These are phyloP conservation scores for Vannuccia rotundouncinata DNA, from an alignment of 2,888 invertebrate species.

Conservation along the genomic window DNA sequence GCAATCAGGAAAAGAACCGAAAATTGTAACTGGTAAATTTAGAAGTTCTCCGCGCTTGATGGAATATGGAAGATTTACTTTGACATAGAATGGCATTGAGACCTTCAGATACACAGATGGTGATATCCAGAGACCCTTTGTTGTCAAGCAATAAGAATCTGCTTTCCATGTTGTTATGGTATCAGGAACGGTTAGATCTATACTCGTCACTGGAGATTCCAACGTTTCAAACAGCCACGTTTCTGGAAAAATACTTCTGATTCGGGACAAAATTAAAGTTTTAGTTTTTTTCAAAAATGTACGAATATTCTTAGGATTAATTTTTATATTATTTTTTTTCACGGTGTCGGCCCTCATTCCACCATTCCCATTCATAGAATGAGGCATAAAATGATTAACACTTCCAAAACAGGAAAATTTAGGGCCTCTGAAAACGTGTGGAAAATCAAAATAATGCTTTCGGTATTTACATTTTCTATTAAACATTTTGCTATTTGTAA, in stretches of 20 bases:
- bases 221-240: slow-evolving; percentile 15
- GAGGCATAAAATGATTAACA: too few species aligned
- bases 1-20: not conserved
- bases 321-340: too few species aligned
- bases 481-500: not conserved
- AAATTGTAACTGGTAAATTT: not conserved
- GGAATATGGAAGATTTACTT: not conserved
- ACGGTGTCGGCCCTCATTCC: too few species aligned
- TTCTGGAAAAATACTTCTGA: slow-evolving; percentile 32
- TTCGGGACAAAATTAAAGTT: not conserved
- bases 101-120: not conserved
- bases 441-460: not conserved
- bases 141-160: slow-evolving; percentile 3
- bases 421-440: not conserved
- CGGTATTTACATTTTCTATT: not conserved
- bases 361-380: too few species aligned
- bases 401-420: too few species aligned
- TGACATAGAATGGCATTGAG: slow-evolving; percentile 5
- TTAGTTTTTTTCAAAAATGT: not conserved
- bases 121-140: slow-evolving; percentile 23
- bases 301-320: too few species aligned
- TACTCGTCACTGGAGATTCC: not conserved
- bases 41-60: not conserved
- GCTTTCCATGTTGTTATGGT: slow-evolving; percentile 31
- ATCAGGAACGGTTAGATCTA: slow-evolving; percentile 22